Base-by-base conservation (phyloP, 2,888 invertebrate species). In the Ypsolopha scabrella region DNA sequence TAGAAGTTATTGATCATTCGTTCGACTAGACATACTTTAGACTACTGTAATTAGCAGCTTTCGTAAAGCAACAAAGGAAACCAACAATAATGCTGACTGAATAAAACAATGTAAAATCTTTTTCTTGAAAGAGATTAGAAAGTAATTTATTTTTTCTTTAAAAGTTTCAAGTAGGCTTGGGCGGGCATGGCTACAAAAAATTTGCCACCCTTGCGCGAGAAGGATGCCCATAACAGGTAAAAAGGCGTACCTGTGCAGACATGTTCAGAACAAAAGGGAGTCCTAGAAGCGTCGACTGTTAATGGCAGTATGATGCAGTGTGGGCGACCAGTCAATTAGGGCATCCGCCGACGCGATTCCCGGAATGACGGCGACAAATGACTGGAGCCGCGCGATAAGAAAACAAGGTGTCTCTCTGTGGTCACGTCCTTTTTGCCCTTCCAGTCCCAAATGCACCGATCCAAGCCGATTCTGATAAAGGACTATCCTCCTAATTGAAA, bases 291-390 rank as follows among this genome's bases (percentile, higher is more conserved):
- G 77, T 72, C 72, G 67, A 60, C 70, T 62, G 71, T 72, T 81
- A 82, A 82, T 83, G 70, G 76, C 68, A 66, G 72, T 75, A 73
- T 75, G 74, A 81, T 78, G 70, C 72, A 72, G 80, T 74, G 85
- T 86, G 79, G 86, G 85, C 83, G 83, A 79, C 75, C 68, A 78
- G 81, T 83, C 85, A 85, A 85, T 85, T 83, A 86, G 83, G 74
- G 73, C 82, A 81, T 85, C 83, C 83, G 81, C 73, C 80, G 81
- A 69, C 80, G 68, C 76, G 75, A 78, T 86, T 86, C 85, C 83
- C 68, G 80, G 85, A 86, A 85, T 81, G 81, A 75, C 74, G 68
- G 70, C 80, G 72, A 79, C 83, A 82, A 83, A 82, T 83, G 79
- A 79, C 69, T 72, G 70, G 66, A 14, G 38, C 51, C 47, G 60